Percentiles rank a stretch among this genome's conserved stretches.
phyloP scores from a whole-genome alignment of 2,113 vertebrate genomes.

The Rhombomys opimus region DNA sequence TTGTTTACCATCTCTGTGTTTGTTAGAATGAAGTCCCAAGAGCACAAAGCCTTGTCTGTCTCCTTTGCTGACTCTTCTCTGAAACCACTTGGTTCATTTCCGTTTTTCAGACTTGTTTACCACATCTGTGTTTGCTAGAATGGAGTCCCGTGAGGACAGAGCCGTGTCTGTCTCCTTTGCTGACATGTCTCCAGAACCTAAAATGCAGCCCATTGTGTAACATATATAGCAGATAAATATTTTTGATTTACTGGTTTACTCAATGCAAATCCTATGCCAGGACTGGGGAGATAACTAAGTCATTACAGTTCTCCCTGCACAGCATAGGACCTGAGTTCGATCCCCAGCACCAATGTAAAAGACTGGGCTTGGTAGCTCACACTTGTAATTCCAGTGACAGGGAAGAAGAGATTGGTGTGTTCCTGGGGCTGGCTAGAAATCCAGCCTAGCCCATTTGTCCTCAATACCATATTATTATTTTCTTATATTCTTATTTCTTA shows the following conservation, averaged over 20 bases:
- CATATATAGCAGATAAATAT: neutral
- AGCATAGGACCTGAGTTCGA: too few relatives aligned
- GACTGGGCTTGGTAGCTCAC: neutral
- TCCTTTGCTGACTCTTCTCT: neutral
- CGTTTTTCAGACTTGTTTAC: neutral
- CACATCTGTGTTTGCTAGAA: neutral
- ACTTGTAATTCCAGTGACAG: neutral
- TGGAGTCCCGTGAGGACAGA: neutral
- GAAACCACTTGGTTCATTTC: neutral
- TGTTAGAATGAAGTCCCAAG: neutral
- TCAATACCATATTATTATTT: slow-evolving; percentile 15
- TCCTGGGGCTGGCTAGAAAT: too few relatives aligned
- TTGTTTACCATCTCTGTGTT: neutral
- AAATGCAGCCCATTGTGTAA: neutral
- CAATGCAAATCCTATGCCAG: neutral
- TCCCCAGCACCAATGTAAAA: neutral
- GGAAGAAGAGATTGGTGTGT: neutral
- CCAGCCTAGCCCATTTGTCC: neutral
- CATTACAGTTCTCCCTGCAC: neutral
- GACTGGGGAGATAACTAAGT: neutral
- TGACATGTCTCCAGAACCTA: neutral
- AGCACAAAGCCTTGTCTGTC: neutral
- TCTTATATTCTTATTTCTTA: too few relatives aligned
- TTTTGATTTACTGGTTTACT: neutral
- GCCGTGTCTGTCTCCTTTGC: neutral